A percentile compares a stretch with the other conserved stretches of the same genome.
phyloP scores from a whole-genome alignment of 2,888 invertebrate genomes.

The Drosophila peninsularis region DNA sequence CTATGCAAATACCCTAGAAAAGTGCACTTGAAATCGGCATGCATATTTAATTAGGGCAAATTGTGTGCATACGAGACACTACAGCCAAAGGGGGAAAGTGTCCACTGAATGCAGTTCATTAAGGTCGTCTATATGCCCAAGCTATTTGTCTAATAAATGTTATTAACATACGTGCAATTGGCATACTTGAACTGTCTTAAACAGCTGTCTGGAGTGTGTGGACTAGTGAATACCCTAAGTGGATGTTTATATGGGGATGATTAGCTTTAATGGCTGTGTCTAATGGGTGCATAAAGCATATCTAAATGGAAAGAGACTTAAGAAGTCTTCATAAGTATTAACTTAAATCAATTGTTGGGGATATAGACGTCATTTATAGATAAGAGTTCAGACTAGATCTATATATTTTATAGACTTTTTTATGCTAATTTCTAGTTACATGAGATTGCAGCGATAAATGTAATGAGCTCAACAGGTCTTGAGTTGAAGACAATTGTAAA shows the following conservation, averaged over 20 bases:
- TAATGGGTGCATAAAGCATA: neutral
- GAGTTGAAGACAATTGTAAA: neutral
- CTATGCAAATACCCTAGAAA: constrained; percentile 50
- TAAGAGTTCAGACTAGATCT: neutral
- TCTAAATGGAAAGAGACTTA: no score
- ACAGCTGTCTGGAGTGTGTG: neutral
- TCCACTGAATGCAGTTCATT: constrained; percentile 9
- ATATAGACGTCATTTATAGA: neutral
- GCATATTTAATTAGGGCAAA: constrained; percentile 21
- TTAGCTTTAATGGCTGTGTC: neutral
- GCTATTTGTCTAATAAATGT: constrained; percentile 25
- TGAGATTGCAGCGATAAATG: neutral
- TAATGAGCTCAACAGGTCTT: neutral
- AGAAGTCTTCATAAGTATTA: no score
- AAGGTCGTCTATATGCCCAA: constrained; percentile 27
- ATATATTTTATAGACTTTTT: neutral
- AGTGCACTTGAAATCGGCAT: constrained; percentile 33
- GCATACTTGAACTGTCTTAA: neutral
- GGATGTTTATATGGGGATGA: neutral
- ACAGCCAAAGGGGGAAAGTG: constrained; percentile 11
- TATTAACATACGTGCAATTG: neutral
- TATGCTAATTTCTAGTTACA: neutral
- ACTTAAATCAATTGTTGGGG: neutral
- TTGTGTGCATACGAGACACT: constrained; percentile 5
- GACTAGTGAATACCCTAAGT: neutral